Percentiles rank a stretch among this genome's conserved stretches.
Evolutionary conservation across 2,888 invertebrate genomes (phyloP).

Genomic region (Ariolimax columbianus): DNA sequence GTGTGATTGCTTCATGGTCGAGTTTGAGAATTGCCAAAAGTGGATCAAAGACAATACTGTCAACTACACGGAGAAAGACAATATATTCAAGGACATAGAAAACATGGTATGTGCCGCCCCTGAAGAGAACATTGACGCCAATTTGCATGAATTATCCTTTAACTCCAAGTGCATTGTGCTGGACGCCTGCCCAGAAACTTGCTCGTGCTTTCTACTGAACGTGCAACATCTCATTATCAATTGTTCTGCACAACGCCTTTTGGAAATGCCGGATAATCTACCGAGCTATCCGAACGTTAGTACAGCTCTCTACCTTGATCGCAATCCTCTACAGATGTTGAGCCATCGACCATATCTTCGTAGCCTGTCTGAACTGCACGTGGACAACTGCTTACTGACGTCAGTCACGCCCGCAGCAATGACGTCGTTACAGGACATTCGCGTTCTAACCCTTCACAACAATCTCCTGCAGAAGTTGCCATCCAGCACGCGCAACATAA

Average conservation of each 20-base stretch:
- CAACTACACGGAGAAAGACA: neutral
- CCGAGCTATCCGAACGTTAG: slow-evolving; percentile 27
- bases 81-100: slow-evolving; percentile 28
- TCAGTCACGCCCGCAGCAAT: slow-evolving; percentile 50
- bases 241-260: slow-evolving; percentile 35
- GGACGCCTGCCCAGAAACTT: slow-evolving; percentile 33
- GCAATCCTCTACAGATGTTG: slow-evolving; percentile 48
- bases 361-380: slow-evolving; percentile 35
- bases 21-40: slow-evolving; percentile 29
- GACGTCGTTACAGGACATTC: slow-evolving; percentile 48
- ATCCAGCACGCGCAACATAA: slow-evolving; percentile 50
- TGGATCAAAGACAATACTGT: neutral
- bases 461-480: slow-evolving; percentile 53
- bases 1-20: slow-evolving; percentile 52
- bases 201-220: slow-evolving; percentile 20
- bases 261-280: slow-evolving; percentile 48
- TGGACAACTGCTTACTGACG: slow-evolving; percentile 45
- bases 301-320: slow-evolving; percentile 23
- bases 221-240: slow-evolving; percentile 21
- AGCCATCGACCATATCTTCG: slow-evolving; percentile 37
- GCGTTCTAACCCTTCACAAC: slow-evolving; percentile 53
- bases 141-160: slow-evolving; percentile 15
- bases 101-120: slow-evolving; percentile 31
- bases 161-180: slow-evolving; percentile 10
- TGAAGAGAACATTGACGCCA: neutral